Evolutionary conservation across 2,113 vertebrate species (phyloP).

Genomic region (Phrynosoma platyrhinos): DNA sequence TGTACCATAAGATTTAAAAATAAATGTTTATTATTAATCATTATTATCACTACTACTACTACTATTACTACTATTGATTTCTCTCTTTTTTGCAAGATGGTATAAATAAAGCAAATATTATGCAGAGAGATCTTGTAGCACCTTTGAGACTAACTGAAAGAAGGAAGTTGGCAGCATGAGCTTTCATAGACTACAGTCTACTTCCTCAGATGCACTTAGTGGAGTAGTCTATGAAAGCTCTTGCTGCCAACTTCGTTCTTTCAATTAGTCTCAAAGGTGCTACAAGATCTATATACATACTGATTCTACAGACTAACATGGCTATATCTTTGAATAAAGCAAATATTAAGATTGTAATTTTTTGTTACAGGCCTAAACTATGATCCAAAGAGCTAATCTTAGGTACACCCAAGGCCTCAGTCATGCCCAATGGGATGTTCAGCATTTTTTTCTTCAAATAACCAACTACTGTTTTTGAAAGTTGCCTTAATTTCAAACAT

Average conservation of each 20-base stretch:
- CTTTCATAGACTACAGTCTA: no score
- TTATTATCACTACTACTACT: neutral
- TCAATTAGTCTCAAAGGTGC: no score
- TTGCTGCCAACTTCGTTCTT: no score
- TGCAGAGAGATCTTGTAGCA: no score
- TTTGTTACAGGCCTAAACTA: neutral
- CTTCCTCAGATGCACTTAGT: no score
- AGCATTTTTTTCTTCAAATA: neutral
- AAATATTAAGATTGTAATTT: neutral
- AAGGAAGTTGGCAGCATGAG: no score
- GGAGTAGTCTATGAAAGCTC: no score
- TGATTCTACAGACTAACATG: no score
- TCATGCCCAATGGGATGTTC: neutral
- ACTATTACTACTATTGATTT: neutral
- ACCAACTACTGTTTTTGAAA: neutral
- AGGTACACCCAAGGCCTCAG: neutral
- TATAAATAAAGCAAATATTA: neutral
- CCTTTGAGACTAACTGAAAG: no score
- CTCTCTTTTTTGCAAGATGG: neutral
- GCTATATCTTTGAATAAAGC: neutral
- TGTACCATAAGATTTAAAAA: neutral
- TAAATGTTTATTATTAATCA: neutral
- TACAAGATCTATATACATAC: no score
- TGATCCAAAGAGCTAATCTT: neutral
- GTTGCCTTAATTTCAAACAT: no score